Conservation (phyloP, 2,888 invertebrate genomes). For the Timema cristinae region DNA sequence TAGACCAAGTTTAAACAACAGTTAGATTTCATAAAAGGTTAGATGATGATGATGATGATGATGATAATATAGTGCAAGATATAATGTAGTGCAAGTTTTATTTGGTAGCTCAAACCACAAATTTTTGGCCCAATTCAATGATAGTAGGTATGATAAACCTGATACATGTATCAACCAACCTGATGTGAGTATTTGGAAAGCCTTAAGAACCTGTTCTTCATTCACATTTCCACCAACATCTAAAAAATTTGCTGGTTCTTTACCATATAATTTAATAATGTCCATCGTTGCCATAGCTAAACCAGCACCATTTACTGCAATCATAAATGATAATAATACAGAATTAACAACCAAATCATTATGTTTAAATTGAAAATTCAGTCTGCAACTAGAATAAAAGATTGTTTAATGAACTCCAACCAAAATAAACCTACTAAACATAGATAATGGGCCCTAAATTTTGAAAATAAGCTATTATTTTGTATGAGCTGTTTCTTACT, state of each 20-base stretch:
- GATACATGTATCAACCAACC: slow-evolving; percentile 45
- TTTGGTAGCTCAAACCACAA: no score
- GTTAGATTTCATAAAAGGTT: no score
- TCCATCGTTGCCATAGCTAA: slow-evolving; percentile 99
- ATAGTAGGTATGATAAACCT: no score
- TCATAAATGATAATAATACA: background rate
- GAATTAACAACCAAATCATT: no score
- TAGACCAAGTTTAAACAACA: no score
- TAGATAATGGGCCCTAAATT: background rate
- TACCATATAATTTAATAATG: slow-evolving; percentile 93
- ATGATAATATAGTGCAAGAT: no score
- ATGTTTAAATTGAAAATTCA: slow-evolving; percentile 10
- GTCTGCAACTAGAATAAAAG: background rate
- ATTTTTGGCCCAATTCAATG: no score
- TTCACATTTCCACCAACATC: slow-evolving; percentile 97
- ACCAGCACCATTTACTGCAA: slow-evolving; percentile 94
- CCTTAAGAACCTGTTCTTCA: slow-evolving; percentile 89
- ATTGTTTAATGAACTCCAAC: no score
- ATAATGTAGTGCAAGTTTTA: no score
- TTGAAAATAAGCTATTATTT: background rate
- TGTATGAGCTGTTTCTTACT: background rate
- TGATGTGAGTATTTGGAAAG: slow-evolving; percentile 82
- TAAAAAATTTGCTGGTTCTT: slow-evolving; percentile 95
- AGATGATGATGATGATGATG: no score
- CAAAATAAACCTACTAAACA: no score